These are phyloP conservation scores for Bos javanicus DNA, from an alignment of 2,113 vertebrate species.

Conservation along the genomic window DNA sequence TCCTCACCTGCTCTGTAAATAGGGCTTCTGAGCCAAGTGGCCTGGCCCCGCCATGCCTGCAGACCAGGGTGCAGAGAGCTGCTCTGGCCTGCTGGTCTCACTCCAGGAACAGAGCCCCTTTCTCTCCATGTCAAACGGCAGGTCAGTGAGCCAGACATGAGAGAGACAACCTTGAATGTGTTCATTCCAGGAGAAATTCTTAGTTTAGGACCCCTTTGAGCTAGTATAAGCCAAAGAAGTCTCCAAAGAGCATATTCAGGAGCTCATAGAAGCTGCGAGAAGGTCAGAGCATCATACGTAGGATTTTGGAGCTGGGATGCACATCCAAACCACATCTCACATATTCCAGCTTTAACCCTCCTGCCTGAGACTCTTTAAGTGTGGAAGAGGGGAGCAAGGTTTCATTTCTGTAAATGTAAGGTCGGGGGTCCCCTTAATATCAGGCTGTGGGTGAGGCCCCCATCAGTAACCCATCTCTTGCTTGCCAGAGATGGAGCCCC, in stretches of 20 bases:
- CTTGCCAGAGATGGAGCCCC: conserved; percentile 44
- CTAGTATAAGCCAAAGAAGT: not conserved
- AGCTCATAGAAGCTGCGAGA: not conserved
- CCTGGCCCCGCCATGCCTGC: not conserved
- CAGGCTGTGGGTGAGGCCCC: not conserved
- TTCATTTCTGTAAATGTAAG: not conserved
- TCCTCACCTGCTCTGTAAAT: not conserved
- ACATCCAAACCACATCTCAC: not conserved
- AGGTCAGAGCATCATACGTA: not conserved
- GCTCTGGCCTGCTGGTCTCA: not conserved
- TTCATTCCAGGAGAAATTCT: not conserved
- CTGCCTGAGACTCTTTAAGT: not conserved
- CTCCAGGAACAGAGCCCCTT: not conserved
- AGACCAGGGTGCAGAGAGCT: not conserved
- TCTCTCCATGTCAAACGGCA: not conserved
- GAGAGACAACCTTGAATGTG: not conserved
- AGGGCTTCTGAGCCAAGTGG: not conserved
- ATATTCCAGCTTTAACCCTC: not conserved
- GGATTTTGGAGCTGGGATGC: not conserved
- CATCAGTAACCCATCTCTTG: not conserved
- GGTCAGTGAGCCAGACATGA: not conserved
- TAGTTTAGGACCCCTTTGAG: not conserved
- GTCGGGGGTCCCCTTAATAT: not conserved
- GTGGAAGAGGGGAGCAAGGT: not conserved
- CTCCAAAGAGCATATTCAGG: not conserved